phyloP scores from a whole-genome alignment of 2,797 vertebrate species.

The Catharus ustulatus region DNA sequence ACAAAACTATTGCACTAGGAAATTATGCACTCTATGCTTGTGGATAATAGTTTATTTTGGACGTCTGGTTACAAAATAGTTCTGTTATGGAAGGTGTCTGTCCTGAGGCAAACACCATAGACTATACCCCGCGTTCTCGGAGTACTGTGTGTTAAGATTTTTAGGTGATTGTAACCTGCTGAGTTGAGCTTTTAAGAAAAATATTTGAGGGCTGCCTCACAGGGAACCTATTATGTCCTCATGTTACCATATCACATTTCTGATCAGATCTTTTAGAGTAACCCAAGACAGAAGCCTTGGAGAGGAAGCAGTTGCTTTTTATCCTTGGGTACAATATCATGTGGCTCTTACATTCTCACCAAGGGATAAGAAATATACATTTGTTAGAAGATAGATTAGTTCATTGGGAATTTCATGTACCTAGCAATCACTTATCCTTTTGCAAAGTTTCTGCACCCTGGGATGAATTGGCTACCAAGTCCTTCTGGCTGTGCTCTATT shows the following conservation, averaged over 20 bases:
- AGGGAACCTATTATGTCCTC: background rate
- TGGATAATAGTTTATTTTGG: background rate
- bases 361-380: background rate
- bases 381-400: background rate
- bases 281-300: background rate
- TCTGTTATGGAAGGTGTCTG: background rate
- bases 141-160: background rate
- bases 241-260: background rate
- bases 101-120: background rate
- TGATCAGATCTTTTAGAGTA: background rate
- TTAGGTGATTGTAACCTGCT: conserved; percentile 1
- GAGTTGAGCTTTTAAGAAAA: conserved; percentile 32
- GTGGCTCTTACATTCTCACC: background rate
- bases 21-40: background rate
- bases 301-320: background rate
- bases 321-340: background rate
- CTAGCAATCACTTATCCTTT: background rate
- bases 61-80: background rate
- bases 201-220: conserved; percentile 10
- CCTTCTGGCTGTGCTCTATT: background rate
- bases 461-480: background rate
- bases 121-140: background rate
- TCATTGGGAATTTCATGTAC: background rate
- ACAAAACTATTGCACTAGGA: background rate
- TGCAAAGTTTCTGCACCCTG: background rate